A percentile compares a stretch with the other conserved stretches of the same genome.
phyloP scores from a whole-genome alignment of 1,140 invertebrate genomes.

The Orius insidiosus region DNA sequence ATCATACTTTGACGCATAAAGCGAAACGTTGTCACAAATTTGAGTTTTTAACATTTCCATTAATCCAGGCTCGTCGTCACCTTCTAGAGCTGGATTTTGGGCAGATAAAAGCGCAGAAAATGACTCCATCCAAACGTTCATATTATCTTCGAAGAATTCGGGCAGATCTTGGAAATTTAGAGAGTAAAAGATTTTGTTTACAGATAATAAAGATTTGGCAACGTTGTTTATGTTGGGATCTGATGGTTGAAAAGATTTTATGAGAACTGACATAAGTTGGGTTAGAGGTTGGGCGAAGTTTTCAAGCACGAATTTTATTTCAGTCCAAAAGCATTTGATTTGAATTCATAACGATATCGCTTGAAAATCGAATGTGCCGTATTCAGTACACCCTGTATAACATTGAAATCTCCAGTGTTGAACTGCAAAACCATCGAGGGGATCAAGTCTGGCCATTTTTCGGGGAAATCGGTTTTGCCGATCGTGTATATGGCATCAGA shows the following conservation, averaged over 20 bases:
- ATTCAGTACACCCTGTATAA: conserved; percentile 86
- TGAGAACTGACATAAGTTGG: conserved; percentile 61
- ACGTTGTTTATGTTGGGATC: no score
- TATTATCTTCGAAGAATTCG: conserved; percentile 97
- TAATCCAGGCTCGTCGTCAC: conserved; percentile 76
- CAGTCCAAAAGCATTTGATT: conserved; percentile 87
- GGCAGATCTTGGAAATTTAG: conserved; percentile 93
- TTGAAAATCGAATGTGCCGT: conserved; percentile 94
- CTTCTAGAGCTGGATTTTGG: conserved; percentile 36
- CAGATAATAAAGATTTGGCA: conserved; percentile 40
- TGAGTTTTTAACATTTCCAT: conserved; percentile 85
- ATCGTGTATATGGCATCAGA: conserved; percentile 93
- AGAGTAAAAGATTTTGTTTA: conserved; percentile 94
- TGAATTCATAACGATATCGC: conserved; percentile 88
- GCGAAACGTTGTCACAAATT: conserved; percentile 83
- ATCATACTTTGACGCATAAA: conserved; percentile 95
- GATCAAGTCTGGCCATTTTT: conserved; percentile 82
- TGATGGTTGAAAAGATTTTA: no score
- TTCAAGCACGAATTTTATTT: conserved; percentile 92
- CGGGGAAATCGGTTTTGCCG: conserved; percentile 83
- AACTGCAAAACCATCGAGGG: conserved; percentile 86
- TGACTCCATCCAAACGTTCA: conserved; percentile 82
- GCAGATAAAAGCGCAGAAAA: conserved; percentile 64
- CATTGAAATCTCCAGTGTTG: conserved; percentile 73
- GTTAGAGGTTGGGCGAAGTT: conserved; percentile 86